Evolutionary conservation across 2,113 vertebrate species (phyloP).

Genomic region (Eretmochelys imbricata): DNA sequence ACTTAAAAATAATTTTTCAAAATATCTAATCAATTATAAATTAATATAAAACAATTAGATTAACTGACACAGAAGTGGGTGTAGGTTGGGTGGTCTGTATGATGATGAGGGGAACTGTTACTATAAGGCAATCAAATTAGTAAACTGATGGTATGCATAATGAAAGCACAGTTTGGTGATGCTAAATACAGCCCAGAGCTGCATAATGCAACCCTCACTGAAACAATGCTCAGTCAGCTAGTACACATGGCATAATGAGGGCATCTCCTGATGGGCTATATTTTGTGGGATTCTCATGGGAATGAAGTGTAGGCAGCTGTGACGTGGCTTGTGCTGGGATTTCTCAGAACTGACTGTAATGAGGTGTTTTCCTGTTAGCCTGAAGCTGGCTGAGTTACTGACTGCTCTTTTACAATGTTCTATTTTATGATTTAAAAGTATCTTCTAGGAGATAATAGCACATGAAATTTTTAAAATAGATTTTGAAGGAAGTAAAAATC

Average conservation of each 20-base stretch:
- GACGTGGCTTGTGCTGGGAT: not conserved
- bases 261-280: not conserved
- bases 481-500: slow-evolving; percentile 33
- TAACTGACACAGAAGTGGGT: not conserved
- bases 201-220: not conserved
- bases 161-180: accelerated
- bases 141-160: accelerated
- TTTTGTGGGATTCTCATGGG: not conserved
- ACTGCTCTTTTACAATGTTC: not conserved
- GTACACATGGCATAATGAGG: not conserved
- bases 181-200: not conserved
- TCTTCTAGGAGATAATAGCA: slow-evolving; percentile 2
- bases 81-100: not conserved
- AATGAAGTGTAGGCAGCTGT: not conserved
- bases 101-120: accelerated
- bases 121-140: accelerated
- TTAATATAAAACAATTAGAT: slow-evolving; percentile 56
- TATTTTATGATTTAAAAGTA: slow-evolving; percentile 8
- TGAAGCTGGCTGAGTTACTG: not conserved
- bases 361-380: slow-evolving; percentile 7
- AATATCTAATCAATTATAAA: slow-evolving; percentile 36
- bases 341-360: slow-evolving; percentile 11
- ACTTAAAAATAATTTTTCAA: slow-evolving; percentile 21
- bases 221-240: accelerated
- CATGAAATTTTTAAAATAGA: not conserved